These are phyloP conservation scores for Pseudococcus viburni DNA, from an alignment of 2,888 invertebrate genomes.

Conservation along the genomic window DNA sequence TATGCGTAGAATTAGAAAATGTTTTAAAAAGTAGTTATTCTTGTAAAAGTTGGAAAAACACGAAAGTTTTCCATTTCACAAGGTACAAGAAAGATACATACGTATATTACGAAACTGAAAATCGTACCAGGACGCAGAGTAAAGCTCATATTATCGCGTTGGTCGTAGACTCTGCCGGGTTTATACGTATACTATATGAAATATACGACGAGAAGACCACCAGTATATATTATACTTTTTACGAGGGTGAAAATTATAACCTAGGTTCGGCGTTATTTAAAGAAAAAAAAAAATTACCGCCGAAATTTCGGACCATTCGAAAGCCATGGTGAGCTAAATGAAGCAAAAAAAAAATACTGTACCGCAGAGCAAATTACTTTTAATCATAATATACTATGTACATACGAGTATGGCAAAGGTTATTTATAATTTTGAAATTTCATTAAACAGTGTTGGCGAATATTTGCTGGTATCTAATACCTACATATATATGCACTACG, in stretches of 20 bases:
- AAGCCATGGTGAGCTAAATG: not conserved
- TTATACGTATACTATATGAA: constrained; percentile 8
- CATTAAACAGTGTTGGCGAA: constrained; percentile 5
- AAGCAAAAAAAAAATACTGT: not conserved
- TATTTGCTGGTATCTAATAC: not conserved
- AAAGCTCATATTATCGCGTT: constrained; percentile 25
- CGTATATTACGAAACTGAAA: not conserved
- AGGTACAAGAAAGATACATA: constrained; percentile 8
- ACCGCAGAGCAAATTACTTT: constrained; percentile 3
- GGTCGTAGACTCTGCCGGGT: not conserved
- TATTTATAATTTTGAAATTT: constrained; percentile 17
- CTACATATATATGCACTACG: not conserved
- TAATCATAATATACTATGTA: constrained; percentile 8
- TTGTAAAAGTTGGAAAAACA: constrained; percentile 49
- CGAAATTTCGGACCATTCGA: constrained; percentile 9
- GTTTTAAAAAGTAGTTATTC: constrained; percentile 53
- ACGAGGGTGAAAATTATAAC: constrained; percentile 35
- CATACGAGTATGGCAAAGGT: not conserved
- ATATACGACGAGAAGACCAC: constrained; percentile 4
- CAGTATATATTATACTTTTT: constrained; percentile 30
- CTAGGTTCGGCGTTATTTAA: constrained; percentile 14
- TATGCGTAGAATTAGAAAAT: constrained; percentile 46
- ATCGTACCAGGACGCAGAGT: not conserved
- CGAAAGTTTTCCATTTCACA: constrained; percentile 30
- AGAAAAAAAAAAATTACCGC: constrained; percentile 3